These are phyloP conservation scores for Belgica antarctica DNA, from an alignment of 2,888 invertebrate genomes.

Conservation along the genomic window DNA sequence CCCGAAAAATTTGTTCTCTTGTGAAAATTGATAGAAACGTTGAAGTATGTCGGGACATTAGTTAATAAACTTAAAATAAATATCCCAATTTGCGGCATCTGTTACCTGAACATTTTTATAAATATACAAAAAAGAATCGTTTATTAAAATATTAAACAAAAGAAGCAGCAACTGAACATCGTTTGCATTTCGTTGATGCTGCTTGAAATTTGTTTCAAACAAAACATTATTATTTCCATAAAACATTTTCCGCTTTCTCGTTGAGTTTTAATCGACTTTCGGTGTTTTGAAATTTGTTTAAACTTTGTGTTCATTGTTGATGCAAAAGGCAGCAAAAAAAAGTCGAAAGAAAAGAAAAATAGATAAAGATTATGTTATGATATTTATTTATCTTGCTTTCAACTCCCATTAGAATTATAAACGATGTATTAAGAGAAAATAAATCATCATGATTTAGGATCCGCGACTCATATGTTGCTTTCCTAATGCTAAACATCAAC, in stretches of 20 bases:
- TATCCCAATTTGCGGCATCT: slow-evolving; percentile 39
- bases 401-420: slow-evolving; percentile 37
- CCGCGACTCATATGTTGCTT: slow-evolving; percentile 11
- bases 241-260: slow-evolving; percentile 15
- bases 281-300: slow-evolving; percentile 33
- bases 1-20: slow-evolving; percentile 9
- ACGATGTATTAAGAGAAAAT: slow-evolving; percentile 40
- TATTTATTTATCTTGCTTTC: slow-evolving; percentile 42
- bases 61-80: slow-evolving; percentile 44
- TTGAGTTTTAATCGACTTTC: slow-evolving; percentile 42
- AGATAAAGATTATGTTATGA: not conserved
- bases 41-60: slow-evolving; percentile 16
- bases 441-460: slow-evolving; percentile 43
- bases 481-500: slow-evolving; percentile 19
- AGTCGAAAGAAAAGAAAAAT: not conserved
- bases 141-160: slow-evolving; percentile 43
- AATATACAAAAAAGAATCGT: slow-evolving; percentile 41
- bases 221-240: slow-evolving; percentile 17
- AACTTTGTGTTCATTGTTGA: not conserved
- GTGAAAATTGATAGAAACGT: slow-evolving; percentile 23
- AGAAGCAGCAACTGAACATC: slow-evolving; percentile 1
- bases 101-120: slow-evolving; percentile 42
- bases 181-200: slow-evolving; percentile 11
- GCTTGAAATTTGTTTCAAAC: slow-evolving; percentile 17
- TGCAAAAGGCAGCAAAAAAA: slow-evolving; percentile 6